These are phyloP conservation scores for Acanthochromis polyacanthus DNA, from an alignment of 2,113 vertebrate species.

Conservation along the genomic window DNA sequence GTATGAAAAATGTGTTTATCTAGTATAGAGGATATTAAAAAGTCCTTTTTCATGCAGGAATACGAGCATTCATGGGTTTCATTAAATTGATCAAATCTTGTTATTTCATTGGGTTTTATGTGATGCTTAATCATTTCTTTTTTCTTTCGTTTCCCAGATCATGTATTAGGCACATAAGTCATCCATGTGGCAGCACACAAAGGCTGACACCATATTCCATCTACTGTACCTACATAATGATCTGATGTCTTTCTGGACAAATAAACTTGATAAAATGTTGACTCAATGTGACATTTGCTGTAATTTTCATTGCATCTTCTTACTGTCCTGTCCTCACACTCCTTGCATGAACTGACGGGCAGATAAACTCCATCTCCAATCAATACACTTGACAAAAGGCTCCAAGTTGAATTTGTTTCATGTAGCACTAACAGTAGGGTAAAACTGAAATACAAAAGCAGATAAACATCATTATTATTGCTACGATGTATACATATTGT, in stretches of 20 bases:
- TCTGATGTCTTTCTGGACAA: conserved; percentile 31
- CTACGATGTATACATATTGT: too few relatives aligned
- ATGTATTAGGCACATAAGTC: conserved; percentile 30
- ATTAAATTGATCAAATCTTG: neutral
- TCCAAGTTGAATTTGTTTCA: too few relatives aligned
- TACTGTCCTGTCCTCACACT: too few relatives aligned
- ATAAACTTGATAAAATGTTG: conserved; percentile 56
- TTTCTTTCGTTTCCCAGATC: conserved; percentile 60
- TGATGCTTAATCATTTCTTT: neutral
- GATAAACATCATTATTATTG: too few relatives aligned
- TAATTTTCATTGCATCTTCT: too few relatives aligned
- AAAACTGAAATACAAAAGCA: too few relatives aligned
- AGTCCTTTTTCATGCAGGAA: neutral
- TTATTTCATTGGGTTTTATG: neutral
- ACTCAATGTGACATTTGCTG: too few relatives aligned
- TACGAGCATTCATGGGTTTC: neutral
- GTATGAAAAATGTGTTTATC: conserved; percentile 19
- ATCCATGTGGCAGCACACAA: neutral
- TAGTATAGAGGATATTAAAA: neutral
- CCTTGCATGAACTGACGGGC: too few relatives aligned
- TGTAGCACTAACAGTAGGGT: too few relatives aligned
- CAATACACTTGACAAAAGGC: too few relatives aligned
- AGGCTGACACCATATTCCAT: neutral
- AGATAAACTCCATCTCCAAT: too few relatives aligned
- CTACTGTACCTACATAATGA: neutral